Evolutionary conservation across 2,113 vertebrate species (phyloP), one percentile per base, ranked within the genome.

Genomic region (Morone chrysops): DNA sequence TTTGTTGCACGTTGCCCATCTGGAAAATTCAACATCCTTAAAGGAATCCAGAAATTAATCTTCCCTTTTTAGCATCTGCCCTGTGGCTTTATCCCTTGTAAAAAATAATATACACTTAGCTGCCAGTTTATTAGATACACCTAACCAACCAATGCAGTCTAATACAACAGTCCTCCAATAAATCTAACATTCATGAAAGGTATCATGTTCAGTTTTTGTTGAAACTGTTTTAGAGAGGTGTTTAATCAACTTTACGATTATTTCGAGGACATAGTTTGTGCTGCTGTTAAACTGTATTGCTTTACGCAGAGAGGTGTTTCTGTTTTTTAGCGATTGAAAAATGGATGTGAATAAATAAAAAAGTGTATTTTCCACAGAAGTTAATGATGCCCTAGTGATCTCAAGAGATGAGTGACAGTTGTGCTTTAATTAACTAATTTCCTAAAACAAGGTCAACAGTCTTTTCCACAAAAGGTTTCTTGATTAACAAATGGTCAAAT

Each of bases 1-100:
- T 71, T 71, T 71, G 13, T 71, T 71, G 6, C 43, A 48, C 60
- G 43, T 60, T 60, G 22, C 20, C 20, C 50, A 56, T 56, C 16
- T 59, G 70, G 14, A 59, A 73, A 47, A 73, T 31, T 6, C 22
- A 60, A 48, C 43, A 50, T 38, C 17, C 25, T 25, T 18, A 11
- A 45, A 56, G 12, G 40, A 38, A 61, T 70, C 6, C 17, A 41
- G 38, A 47, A 17, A 72, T 47, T 40, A 56, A 65, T 48, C 13
- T 71, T 22, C 8, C 14, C 7, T 36, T 41, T 71, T 80, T 71
- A 36, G 16, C n/a, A 63, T 71, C 13, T 56, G 22, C 1, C 22
- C 59, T 72, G 22, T 31, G 40, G 12, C 56, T 51, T 48, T 56
- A 25, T 31, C 5, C 5, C 53, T 61, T 14, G 43, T 36, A 48